Base-by-base conservation (phyloP, 2,113 vertebrate species). In the Eira barbara region DNA sequence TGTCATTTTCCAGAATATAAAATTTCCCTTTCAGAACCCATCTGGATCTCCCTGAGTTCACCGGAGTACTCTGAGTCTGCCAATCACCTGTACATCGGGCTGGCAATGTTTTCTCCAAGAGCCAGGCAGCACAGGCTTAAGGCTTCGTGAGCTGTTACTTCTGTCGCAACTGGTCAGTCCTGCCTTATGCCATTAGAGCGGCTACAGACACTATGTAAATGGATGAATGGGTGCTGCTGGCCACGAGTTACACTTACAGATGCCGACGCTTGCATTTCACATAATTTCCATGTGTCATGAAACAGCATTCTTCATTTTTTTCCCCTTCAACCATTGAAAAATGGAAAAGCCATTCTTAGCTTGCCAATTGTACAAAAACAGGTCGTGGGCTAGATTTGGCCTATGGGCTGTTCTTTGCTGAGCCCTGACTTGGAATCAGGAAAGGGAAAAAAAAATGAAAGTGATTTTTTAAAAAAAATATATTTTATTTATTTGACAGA, bases 241-340 rank as follows among this genome's bases (percentile, higher is more conserved):
- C 7, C 49, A 65, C 23, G 14, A 17, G 25, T 31, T 47, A 49
- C 2, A 29, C 42, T 78, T 31, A 67, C 27, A 17, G n/a, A 63
- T 10, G 55, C 42, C 47, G 17, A 80, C 65, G 39, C 13, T 25
- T 67, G 27, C 20, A 67, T n/a, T 79, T 79, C 34, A 36, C 31
- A 20, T 17, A 57, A 67, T 89, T 81, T 93, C 27, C 61, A 67
- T 36, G n/a, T 57, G 34, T 55, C 14, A 8, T 63, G 47, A 79
- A 61, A 74, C 11, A 25, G 11, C 47, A 23, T 45, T 36, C 13
- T 65, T 39, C 39, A 55, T 55, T 67, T 80, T 92, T 91, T 87
- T 47, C n/a, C 83, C 55, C 89, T 92, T 57, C 67, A 79, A 25
- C 13, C 27, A 49, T 39, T 87, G 71, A 67, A 86, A 91, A 80